Evolutionary conservation across 1,140 invertebrate genomes (phyloP).

Genomic region (Oncopeltus fasciatus): DNA sequence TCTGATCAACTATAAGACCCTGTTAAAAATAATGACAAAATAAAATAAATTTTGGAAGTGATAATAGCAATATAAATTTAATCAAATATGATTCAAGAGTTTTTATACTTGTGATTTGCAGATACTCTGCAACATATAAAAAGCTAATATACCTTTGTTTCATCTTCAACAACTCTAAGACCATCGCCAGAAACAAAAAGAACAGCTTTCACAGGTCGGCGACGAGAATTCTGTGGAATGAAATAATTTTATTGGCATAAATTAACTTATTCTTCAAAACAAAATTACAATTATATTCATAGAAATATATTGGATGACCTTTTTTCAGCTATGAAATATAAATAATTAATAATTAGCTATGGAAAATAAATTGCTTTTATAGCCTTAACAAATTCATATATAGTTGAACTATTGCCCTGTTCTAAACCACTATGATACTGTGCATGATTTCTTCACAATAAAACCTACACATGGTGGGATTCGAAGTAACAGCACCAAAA

Average conservation of each 20-base stretch:
- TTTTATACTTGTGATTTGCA: background rate
- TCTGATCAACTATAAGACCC: conserved; percentile 97
- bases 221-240: conserved; percentile 64
- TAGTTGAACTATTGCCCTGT: too few species aligned
- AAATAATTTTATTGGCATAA: too few species aligned
- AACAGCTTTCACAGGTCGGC: conserved; percentile 73
- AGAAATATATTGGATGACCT: background rate
- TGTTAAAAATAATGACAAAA: conserved; percentile 24
- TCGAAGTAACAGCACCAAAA: too few species aligned
- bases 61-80: background rate
- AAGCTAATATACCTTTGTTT: conserved; percentile 58
- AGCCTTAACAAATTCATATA: too few species aligned
- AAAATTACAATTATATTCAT: background rate
- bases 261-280: background rate
- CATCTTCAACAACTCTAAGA: conserved; percentile 92
- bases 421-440: too few species aligned
- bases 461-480: too few species aligned
- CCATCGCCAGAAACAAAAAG: conserved; percentile 96
- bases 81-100: background rate
- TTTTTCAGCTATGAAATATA: too few species aligned
- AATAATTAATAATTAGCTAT: too few species aligned
- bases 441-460: too few species aligned
- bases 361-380: too few species aligned
- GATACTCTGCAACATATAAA: background rate
- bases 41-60: background rate